Evolutionary conservation across 2,113 vertebrate species (phyloP).

Genomic region (Phalacrocorax aristotelis): DNA sequence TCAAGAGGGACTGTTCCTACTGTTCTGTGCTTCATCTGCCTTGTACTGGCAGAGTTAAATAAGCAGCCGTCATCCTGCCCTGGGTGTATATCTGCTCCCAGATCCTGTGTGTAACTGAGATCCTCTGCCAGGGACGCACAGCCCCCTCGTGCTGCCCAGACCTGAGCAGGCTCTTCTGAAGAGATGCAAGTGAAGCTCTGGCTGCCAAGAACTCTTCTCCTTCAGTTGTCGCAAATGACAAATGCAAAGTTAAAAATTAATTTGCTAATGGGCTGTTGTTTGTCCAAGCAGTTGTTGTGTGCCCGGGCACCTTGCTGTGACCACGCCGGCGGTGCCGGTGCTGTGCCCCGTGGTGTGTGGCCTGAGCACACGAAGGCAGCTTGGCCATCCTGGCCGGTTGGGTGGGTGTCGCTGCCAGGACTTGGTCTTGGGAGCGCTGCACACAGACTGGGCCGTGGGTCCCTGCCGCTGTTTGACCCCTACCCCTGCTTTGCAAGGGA

Average conservation of each 20-base stretch:
- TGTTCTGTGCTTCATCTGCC: neutral
- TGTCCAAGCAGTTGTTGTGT: neutral
- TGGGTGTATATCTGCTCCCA: neutral
- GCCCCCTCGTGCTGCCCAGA: accelerated
- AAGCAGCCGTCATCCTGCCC: neutral
- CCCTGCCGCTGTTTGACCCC: neutral
- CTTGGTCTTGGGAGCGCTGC: neutral
- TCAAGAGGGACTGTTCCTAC: neutral
- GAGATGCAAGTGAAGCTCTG: neutral
- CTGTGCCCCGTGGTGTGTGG: neutral
- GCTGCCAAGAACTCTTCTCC: neutral
- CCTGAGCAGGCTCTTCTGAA: neutral
- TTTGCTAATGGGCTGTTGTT: neutral
- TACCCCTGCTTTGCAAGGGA: neutral
- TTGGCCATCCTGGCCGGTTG: accelerated
- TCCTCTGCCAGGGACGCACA: neutral
- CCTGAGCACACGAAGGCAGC: neutral
- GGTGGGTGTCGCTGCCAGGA: neutral
- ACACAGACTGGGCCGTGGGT: neutral
- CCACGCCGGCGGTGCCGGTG: accelerated
- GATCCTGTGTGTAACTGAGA: neutral
- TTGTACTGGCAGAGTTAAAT: neutral
- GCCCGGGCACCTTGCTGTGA: conserved; percentile 1
- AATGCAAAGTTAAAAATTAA: neutral
- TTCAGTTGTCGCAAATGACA: neutral